phyloP scores from a whole-genome alignment of 2,888 invertebrate species.

The Eristalinus sepulchralis region DNA sequence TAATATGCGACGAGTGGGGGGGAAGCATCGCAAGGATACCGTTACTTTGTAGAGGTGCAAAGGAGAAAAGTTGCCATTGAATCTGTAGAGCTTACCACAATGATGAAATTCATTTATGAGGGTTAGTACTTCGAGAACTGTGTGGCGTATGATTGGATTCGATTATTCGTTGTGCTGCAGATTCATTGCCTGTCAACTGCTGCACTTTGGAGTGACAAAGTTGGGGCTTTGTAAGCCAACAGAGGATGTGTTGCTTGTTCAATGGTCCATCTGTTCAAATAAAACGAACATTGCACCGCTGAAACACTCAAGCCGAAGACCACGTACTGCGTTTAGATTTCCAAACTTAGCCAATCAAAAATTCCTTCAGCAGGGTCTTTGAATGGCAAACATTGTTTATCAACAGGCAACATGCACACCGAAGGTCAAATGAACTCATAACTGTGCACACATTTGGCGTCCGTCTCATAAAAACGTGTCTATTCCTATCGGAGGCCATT shows the following conservation, averaged over 20 bases:
- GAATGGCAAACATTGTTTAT: background rate
- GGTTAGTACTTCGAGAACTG: background rate
- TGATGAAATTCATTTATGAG: background rate
- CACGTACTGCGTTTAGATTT: background rate
- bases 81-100: background rate
- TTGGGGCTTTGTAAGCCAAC: too few relatives aligned
- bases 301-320: too few relatives aligned
- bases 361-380: background rate
- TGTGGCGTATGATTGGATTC: background rate
- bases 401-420: background rate
- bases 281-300: too few relatives aligned
- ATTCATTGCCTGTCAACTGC: too few relatives aligned
- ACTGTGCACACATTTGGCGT: background rate
- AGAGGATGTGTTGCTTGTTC: too few relatives aligned
- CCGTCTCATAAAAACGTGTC: background rate
- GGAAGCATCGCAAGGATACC: background rate
- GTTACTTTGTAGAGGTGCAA: background rate
- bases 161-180: background rate
- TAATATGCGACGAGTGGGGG: background rate
- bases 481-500: background rate
- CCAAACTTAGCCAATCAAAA: background rate
- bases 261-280: too few relatives aligned
- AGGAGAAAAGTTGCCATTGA: background rate
- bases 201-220: too few relatives aligned
- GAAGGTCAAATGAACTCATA: background rate